These are phyloP conservation scores for Tyria jacobaeae DNA, from an alignment of 2,888 invertebrate species.

Conservation along the genomic window DNA sequence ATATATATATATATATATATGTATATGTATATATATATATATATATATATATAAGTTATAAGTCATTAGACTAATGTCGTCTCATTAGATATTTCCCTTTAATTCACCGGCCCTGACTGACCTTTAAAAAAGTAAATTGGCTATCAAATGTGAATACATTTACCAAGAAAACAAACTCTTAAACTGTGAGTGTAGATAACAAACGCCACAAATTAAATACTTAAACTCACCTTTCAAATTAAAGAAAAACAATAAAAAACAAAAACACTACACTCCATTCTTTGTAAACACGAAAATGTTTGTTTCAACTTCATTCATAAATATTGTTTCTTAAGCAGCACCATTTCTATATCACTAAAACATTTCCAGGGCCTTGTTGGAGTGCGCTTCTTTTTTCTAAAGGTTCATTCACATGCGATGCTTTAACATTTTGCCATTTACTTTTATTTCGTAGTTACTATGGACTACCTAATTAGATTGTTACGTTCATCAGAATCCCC, in stretches of 20 bases:
- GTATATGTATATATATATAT: too few species aligned
- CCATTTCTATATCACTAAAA: constrained; percentile 17
- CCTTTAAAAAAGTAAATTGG: too few species aligned
- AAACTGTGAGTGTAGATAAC: neutral
- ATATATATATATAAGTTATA: too few species aligned
- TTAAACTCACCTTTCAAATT: neutral
- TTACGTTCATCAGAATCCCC: too few species aligned
- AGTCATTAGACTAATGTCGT: too few species aligned
- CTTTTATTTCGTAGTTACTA: neutral
- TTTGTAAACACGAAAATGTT: constrained; percentile 1
- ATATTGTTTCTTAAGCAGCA: constrained; percentile 21
- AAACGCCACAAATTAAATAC: neutral
- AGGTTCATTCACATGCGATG: neutral
- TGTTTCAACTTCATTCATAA: constrained; percentile 14
- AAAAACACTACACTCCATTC: constrained; percentile 5
- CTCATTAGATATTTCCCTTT: too few species aligned
- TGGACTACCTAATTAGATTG: too few species aligned
- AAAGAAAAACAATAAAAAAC: neutral
- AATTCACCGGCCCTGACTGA: too few species aligned
- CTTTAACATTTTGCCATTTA: too few species aligned
- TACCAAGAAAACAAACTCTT: neutral
- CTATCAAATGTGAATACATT: too few species aligned
- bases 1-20: too few species aligned
- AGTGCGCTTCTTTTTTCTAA: constrained; percentile 27
- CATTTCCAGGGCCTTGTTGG: constrained; percentile 23